Evolutionary conservation across 1,140 invertebrate genomes (phyloP), one percentile per base, ranked within the genome.

Genomic region (Drosophila ficusphila): DNA sequence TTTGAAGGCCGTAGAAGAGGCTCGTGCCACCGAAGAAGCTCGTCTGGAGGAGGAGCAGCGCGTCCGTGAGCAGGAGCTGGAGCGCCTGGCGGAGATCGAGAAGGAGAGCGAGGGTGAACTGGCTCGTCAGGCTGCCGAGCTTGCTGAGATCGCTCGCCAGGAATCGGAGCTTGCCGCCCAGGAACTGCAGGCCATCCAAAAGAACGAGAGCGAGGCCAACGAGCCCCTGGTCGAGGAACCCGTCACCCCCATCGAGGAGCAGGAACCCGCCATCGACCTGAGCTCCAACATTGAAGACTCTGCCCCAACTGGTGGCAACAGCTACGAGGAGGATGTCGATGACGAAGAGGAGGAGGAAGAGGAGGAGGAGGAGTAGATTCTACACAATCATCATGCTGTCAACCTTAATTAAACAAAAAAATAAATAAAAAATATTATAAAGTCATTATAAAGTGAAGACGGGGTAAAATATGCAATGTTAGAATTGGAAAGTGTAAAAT

Each of bases 51-150:
- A 93, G 90, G 94, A 94, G 34, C 93, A 94, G 90, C 93, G 94
- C 69, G 91, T 90, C 18, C 92, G 92, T 47, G 92, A 93, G 68
- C 93, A 93, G 58, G 93, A 93, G 79, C 78, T 94, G 11, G 91
- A 90, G 3, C 91, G 92, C 78, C 89, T 94, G 78, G 93, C 93
- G 5, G 94, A 95, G 90, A 81, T 91, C 11, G 90, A 91, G 56
- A 91, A 81, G 91, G 94, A 94, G 85, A 92, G 92, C 4, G 94
- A 94, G 83, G 93, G 92, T 3, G 94, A 94, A 57, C 88, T 94
- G 38, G 93, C 93, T 42, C 91, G 93, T 69, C 93, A 94, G 74
- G 92, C 92, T 36, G 92, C 92, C 33, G 93, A 94, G 73, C 83
- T 94, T 29, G 93, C 94, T 56, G 94, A 94, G 83, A 90, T 93